phyloP scores from a whole-genome alignment of 2,113 vertebrate genomes.

The Tetrao urogallus region DNA sequence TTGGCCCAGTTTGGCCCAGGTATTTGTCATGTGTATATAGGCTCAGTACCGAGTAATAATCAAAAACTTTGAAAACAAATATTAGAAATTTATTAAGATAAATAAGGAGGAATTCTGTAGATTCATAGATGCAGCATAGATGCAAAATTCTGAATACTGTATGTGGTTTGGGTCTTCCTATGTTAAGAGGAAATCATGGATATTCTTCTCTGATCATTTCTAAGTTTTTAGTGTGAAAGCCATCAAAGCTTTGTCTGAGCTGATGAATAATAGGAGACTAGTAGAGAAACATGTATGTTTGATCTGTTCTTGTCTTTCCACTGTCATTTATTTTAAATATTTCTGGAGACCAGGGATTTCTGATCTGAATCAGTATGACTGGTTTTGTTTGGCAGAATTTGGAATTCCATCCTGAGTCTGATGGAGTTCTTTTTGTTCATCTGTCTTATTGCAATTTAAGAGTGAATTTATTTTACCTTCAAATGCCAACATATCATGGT shows the following conservation, averaged over 20 bases:
- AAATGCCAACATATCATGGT: neutral
- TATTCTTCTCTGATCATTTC: too few species aligned
- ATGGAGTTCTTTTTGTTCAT: neutral
- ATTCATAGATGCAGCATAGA: neutral
- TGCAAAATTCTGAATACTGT: neutral
- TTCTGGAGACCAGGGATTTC: neutral
- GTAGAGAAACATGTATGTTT: neutral
- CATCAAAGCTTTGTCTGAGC: neutral
- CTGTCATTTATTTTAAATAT: neutral
- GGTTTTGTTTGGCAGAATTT: neutral
- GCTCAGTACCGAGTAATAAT: neutral
- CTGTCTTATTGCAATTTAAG: neutral
- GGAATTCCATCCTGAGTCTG: neutral
- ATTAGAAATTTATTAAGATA: neutral
- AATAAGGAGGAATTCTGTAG: fast-evolving
- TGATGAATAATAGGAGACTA: neutral
- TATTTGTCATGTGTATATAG: neutral
- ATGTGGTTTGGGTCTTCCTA: neutral
- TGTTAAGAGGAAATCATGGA: neutral
- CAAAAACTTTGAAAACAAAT: neutral
- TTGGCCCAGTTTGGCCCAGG: too few species aligned
- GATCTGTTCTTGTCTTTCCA: neutral
- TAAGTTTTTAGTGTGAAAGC: neutral
- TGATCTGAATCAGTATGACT: neutral
- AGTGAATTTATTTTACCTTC: neutral